A percentile compares a stretch with the other conserved stretches of the same genome.
Evolutionary conservation across 2,113 vertebrate species (phyloP).

Genomic region (Sinocyclocheilus rhinocerous): DNA sequence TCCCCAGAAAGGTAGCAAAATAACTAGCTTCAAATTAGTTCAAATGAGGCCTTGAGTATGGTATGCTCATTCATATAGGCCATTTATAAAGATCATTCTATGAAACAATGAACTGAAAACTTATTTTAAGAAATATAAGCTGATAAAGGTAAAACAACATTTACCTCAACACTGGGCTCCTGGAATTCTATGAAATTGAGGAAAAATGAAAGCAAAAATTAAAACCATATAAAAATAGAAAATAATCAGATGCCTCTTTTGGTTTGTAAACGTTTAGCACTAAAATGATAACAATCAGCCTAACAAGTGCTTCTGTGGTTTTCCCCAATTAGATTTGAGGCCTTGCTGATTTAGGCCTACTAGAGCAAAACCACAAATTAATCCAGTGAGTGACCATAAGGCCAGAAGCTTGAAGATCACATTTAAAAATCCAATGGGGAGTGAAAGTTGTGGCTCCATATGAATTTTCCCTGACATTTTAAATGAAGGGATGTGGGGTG

Average conservation of each 20-base stretch:
- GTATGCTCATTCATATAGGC: not conserved
- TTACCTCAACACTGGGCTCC: slow-evolving; percentile 73
- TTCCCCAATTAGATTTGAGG: not conserved
- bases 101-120: not conserved
- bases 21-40: not conserved
- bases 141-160: slow-evolving; percentile 25
- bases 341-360: slow-evolving; percentile 53
- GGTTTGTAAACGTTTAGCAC: not conserved
- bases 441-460: not conserved
- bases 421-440: slow-evolving; percentile 14
- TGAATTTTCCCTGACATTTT: not conserved
- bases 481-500: not conserved
- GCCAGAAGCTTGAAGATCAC: not conserved
- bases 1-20: not conserved
- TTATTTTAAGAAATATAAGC: not conserved
- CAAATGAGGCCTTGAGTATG: not conserved
- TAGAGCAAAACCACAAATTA: not conserved
- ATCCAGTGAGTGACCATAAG: slow-evolving; percentile 28
- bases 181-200: slow-evolving; percentile 64
- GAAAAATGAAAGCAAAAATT: slow-evolving; percentile 25
- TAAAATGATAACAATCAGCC: not conserved
- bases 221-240: slow-evolving; percentile 25
- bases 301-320: not conserved
- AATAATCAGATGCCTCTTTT: not conserved
- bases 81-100: not conserved